Evolutionary conservation across 2,113 vertebrate species (phyloP).

Genomic region (Hippocampus abdominalis): DNA sequence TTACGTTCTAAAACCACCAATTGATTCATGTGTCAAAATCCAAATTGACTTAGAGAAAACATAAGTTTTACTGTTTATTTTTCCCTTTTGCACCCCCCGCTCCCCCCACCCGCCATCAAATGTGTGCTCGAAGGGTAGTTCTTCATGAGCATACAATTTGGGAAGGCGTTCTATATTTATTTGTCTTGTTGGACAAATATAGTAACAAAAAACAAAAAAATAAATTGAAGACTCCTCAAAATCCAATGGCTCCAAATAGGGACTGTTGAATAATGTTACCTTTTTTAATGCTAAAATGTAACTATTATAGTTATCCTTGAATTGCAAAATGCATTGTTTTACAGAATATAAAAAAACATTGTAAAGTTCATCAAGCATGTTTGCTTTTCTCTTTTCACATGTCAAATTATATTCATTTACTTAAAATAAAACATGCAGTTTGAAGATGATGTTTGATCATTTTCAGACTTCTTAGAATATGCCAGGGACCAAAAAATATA

Average conservation of each 20-base stretch:
- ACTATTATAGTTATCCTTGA: too few relatives aligned
- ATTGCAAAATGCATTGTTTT: too few relatives aligned
- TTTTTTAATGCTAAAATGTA: too few relatives aligned
- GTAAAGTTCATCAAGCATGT: neutral
- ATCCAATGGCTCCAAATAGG: too few relatives aligned
- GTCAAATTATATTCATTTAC: neutral
- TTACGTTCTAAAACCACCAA: conserved; percentile 25
- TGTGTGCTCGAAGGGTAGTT: neutral
- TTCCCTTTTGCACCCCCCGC: neutral
- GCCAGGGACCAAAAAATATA: neutral
- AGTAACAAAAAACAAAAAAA: neutral
- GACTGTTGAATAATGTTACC: too few relatives aligned
- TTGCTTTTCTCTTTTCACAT: neutral
- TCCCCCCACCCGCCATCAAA: too few relatives aligned
- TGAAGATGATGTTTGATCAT: neutral
- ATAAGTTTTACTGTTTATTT: neutral
- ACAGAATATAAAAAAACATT: too few relatives aligned
- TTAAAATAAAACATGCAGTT: neutral
- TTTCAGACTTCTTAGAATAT: neutral
- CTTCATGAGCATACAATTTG: neutral
- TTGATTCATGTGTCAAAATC: conserved; percentile 8
- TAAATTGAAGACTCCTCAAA: too few relatives aligned
- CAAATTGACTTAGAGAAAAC: neutral
- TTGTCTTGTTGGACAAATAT: neutral
- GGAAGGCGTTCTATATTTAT: neutral